Evolutionary conservation across 2,888 invertebrate species (phyloP), one percentile per base, ranked within the genome.

Genomic region (Eugnorisma glareosa): DNA sequence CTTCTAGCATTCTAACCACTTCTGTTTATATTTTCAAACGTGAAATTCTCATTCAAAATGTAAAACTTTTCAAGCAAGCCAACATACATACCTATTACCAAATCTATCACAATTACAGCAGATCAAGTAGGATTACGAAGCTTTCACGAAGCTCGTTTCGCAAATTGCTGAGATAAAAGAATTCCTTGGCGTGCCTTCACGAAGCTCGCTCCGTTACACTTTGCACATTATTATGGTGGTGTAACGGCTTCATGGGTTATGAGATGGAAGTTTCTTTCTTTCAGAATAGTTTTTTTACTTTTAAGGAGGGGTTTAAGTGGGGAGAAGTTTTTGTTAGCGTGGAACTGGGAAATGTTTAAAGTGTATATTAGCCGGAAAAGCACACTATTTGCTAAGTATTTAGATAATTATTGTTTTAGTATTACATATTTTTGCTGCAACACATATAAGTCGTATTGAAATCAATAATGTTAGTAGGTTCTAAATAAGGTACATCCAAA

Each of bases 111-210:
- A 88, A 83, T 86, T 83, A 87, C 74, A 87, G 86, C 82, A 86
- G 88, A 89, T 90, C 88, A 84, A 85, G 82, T 83, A 75, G 83
- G 85, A 89, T 87, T 83, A 89, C 84, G 79, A 75, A 86, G 81
- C 88, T 79, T 91, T 90, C 86, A 86, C 88, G 79, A 77, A 87
- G 88, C 87, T 89, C 84, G 89, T 89, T 90, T 86, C 70, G 87
- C 86, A 91, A 92, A 92, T 91, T 91, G 91, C 88, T 88, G 86
- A 84, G 87, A 90, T 91, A 91, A 92, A 90, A 92, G 88, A 88
- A 88, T 89, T 89, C 89, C 85, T 88, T 87, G 80, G 88, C 86
- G 89, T 88, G 90, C 90, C 89, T 91, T 91, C 87, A 89, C 88
- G 84, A 84, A 90, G 90, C 90, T 88, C 77, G 88, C 88, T 87